A percentile compares a stretch with the other conserved stretches of the same genome.
These are phyloP conservation scores for Prionace glauca DNA, from an alignment of 2,797 vertebrate genomes.

Conservation along the genomic window DNA sequence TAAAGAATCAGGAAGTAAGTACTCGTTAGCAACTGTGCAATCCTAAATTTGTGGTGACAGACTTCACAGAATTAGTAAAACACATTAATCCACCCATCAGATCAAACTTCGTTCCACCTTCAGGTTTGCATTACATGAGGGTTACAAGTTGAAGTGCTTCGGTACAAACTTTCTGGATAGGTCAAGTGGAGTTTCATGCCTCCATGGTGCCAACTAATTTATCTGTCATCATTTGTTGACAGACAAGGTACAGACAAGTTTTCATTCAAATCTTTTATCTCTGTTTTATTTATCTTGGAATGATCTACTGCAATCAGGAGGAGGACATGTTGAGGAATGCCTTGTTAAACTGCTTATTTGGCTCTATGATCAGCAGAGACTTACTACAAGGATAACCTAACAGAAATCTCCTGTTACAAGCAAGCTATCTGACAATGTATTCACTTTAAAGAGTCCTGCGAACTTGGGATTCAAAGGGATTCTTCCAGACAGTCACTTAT, in stretches of 20 bases:
- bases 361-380: too few species aligned
- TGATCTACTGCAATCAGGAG: constrained; percentile 49
- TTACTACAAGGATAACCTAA: background rate
- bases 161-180: constrained; percentile 47
- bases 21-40: background rate
- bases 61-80: background rate
- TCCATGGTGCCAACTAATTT: constrained; percentile 45
- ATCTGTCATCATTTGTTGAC: constrained; percentile 52
- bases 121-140: background rate
- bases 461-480: background rate
- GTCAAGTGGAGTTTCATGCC: constrained; percentile 49
- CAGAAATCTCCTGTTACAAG: background rate
- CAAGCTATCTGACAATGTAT: background rate
- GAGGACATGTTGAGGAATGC: constrained; percentile 49
- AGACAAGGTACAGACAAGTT: constrained; percentile 46
- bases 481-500: background rate
- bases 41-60: background rate
- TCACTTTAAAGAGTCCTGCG: background rate
- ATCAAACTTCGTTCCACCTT: background rate
- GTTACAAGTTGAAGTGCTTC: constrained; percentile 26
- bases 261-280: constrained; percentile 56
- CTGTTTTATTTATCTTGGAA: constrained; percentile 47
- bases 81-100: background rate
- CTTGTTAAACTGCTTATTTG: constrained; percentile 34
- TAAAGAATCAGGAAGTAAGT: background rate